Evolutionary conservation across 2,797 vertebrate species (phyloP).

Genomic region (Meda fulgida): DNA sequence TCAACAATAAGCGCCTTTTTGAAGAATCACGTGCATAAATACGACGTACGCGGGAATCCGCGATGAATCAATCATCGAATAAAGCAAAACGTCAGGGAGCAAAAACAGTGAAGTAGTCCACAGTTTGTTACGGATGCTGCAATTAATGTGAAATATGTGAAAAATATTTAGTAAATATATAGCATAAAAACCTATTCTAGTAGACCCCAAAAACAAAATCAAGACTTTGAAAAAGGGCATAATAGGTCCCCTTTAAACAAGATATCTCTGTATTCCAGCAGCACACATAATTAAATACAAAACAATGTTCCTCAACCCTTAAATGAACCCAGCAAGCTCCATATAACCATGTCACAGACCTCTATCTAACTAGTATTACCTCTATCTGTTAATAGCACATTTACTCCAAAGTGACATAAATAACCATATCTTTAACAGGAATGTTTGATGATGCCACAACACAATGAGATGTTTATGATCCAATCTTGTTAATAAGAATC

Average conservation of each 20-base stretch:
- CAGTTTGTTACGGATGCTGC: neutral
- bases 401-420: neutral
- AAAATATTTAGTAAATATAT: too few relatives aligned
- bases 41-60: too few relatives aligned
- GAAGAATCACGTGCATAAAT: too few relatives aligned
- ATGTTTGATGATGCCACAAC: neutral
- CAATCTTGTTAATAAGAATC: neutral
- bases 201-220: too few relatives aligned
- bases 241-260: neutral
- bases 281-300: neutral
- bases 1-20: too few relatives aligned
- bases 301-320: neutral
- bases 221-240: neutral
- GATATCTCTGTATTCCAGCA: neutral
- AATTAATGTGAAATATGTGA: neutral
- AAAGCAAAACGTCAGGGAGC: too few relatives aligned
- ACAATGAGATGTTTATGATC: neutral
- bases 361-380: neutral
- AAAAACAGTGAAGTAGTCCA: neutral
- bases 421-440: neutral
- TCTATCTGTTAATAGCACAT: slow-evolving; percentile 3
- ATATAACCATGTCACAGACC: neutral
- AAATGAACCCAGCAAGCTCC: neutral
- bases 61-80: too few relatives aligned
- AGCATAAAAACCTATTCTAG: neutral